phyloP scores from a whole-genome alignment of 2,888 invertebrate genomes.

The Sarcophaga subvicina region DNA sequence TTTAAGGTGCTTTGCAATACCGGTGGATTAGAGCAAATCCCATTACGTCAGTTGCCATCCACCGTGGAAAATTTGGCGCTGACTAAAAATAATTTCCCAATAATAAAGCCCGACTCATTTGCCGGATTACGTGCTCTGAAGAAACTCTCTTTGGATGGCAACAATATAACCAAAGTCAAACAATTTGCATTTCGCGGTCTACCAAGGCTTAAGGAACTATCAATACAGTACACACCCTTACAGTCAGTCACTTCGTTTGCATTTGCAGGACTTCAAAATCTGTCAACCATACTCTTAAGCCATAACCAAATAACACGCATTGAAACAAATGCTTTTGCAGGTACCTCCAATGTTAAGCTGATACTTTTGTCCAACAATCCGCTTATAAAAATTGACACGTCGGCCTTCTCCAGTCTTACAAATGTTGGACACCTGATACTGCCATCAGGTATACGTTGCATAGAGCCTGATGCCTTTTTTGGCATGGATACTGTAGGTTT shows the following conservation, averaged over 20 bases:
- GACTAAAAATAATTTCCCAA: conserved; percentile 92
- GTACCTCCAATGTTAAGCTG: conserved; percentile 91
- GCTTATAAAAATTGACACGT: conserved; percentile 89
- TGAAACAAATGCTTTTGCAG: conserved; percentile 92
- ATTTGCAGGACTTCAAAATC: conserved; percentile 91
- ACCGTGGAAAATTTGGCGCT: conserved; percentile 93
- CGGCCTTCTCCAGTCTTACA: conserved; percentile 92
- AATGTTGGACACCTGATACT: conserved; percentile 92
- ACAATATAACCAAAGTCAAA: conserved; percentile 91
- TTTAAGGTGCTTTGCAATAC: conserved; percentile 93
- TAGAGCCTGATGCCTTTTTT: conserved; percentile 91
- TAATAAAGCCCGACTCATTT: conserved; percentile 92
- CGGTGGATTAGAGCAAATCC: conserved; percentile 90
- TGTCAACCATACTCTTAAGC: conserved; percentile 87
- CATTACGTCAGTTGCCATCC: conserved; percentile 87
- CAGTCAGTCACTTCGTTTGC: conserved; percentile 91
- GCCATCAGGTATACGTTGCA: conserved; percentile 89
- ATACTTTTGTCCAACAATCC: conserved; percentile 94
- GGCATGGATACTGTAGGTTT: conserved; percentile 92
- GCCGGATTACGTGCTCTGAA: conserved; percentile 90
- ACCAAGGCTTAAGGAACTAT: conserved; percentile 89
- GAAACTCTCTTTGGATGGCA: conserved; percentile 92
- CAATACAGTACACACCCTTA: conserved; percentile 93
- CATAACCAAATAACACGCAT: conserved; percentile 88
- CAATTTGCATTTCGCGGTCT: conserved; percentile 94